Percentiles rank a stretch among this genome's conserved stretches.
phyloP scores from a whole-genome alignment of 2,113 vertebrate genomes.

The Cacatua alba region DNA sequence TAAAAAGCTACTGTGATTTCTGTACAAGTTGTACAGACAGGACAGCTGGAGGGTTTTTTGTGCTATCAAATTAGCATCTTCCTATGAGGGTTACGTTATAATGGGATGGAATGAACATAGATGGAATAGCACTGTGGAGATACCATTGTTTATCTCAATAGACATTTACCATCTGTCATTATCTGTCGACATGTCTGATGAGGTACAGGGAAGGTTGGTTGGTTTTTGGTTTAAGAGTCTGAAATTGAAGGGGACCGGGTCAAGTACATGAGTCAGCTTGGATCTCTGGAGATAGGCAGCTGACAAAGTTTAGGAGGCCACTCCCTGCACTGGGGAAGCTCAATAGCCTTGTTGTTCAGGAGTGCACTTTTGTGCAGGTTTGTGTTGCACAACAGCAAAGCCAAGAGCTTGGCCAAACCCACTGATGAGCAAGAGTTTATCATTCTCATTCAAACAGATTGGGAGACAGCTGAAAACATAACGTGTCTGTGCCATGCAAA shows the following conservation, averaged over 20 bases:
- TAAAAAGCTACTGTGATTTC: neutral
- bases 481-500: neutral
- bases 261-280: neutral
- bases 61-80: neutral
- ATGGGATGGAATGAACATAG: neutral
- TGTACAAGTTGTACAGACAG: neutral
- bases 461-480: neutral
- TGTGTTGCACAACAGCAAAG: conserved; percentile 43
- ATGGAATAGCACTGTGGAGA: neutral
- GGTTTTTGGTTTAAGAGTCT: neutral
- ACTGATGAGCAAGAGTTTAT: conserved; percentile 51
- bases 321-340: conserved; percentile 44
- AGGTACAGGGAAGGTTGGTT: neutral
- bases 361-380: neutral
- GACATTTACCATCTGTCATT: neutral
- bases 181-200: neutral
- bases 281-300: neutral
- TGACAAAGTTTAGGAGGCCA: neutral
- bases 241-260: neutral
- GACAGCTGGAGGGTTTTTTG: neutral
- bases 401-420: conserved; percentile 11
- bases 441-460: neutral
- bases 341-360: neutral
- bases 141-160: neutral
- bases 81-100: fast-evolving